A percentile compares a stretch with the other conserved stretches of the same genome.
phyloP scores from a whole-genome alignment of 2,113 vertebrate genomes.

The Ptychochromis oligacanthus region DNA sequence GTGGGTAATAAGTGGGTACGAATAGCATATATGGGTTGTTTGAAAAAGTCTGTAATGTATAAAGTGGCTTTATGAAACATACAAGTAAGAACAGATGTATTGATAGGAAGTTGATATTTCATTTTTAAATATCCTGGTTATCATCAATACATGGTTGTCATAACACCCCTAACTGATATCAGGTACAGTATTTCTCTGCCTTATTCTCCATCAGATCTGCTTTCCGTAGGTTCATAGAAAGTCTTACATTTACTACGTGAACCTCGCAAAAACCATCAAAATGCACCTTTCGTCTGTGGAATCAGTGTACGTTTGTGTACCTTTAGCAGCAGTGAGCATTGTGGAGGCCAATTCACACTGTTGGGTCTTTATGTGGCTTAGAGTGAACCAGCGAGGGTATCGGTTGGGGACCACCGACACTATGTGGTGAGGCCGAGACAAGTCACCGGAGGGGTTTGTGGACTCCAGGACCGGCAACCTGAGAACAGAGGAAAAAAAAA shows the following conservation, averaged over 20 bases:
- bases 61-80: too few species aligned
- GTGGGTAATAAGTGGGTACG: too few species aligned
- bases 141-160: too few species aligned
- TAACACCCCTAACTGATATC: not conserved
- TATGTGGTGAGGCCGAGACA: conserved; percentile 69
- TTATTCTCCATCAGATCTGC: not conserved
- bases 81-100: too few species aligned
- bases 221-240: not conserved
- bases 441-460: conserved; percentile 51
- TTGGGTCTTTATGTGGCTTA: conserved; percentile 73
- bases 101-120: not conserved
- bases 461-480: conserved; percentile 73
- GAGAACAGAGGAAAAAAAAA: not conserved
- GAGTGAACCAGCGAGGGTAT: conserved; percentile 74
- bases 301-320: conserved; percentile 26
- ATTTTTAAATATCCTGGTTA: not conserved
- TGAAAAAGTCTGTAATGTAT: too few species aligned
- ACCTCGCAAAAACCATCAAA: not conserved
- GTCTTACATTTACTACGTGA: not conserved
- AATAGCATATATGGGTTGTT: too few species aligned
- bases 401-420: conserved; percentile 68
- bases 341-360: conserved; percentile 74
- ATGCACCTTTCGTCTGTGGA: not conserved
- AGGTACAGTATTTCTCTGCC: not conserved
- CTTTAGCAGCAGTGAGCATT: conserved; percentile 75